A percentile compares a stretch with the other conserved stretches of the same genome.
Conservation (phyloP, 2,888 invertebrate genomes). For the Polydrusus tereticollis region DNA sequence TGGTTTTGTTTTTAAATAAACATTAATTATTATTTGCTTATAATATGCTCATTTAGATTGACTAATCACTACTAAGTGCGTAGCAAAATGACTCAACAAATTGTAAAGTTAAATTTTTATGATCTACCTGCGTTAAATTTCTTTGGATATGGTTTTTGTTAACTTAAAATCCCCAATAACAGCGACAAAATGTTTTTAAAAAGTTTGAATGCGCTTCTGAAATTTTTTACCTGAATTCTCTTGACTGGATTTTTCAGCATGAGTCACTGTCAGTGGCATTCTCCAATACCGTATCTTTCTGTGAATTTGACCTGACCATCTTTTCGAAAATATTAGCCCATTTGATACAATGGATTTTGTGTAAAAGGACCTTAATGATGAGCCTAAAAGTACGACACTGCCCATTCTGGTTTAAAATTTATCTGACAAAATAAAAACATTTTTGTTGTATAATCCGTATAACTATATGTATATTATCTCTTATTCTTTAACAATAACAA, state of each 20-base stretch:
- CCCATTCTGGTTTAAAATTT: neutral
- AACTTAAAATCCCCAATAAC: neutral
- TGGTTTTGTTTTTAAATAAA: constrained; percentile 19
- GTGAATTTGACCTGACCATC: no score
- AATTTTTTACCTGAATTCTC: constrained; percentile 1
- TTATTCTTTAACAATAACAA: neutral
- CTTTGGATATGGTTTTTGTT: neutral
- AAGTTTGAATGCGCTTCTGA: neutral
- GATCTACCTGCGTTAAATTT: neutral
- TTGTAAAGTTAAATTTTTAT: constrained; percentile 13
- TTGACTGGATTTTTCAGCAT: neutral
- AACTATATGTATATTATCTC: constrained; percentile 3
- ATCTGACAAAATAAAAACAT: neutral
- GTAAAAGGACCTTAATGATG: neutral
- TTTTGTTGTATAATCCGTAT: constrained; percentile 3
- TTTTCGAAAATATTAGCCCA: no score
- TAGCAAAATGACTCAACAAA: constrained; percentile 15
- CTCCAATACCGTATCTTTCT: neutral
- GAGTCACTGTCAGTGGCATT: constrained; percentile 1
- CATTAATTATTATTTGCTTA: constrained; percentile 20
- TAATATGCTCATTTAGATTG: constrained; percentile 11
- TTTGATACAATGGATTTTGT: no score
- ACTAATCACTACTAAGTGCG: constrained; percentile 17
- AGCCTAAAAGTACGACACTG: neutral
- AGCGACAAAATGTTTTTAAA: neutral